Base-by-base conservation (phyloP, 1,140 invertebrate species). In the Theocolax elegans region DNA sequence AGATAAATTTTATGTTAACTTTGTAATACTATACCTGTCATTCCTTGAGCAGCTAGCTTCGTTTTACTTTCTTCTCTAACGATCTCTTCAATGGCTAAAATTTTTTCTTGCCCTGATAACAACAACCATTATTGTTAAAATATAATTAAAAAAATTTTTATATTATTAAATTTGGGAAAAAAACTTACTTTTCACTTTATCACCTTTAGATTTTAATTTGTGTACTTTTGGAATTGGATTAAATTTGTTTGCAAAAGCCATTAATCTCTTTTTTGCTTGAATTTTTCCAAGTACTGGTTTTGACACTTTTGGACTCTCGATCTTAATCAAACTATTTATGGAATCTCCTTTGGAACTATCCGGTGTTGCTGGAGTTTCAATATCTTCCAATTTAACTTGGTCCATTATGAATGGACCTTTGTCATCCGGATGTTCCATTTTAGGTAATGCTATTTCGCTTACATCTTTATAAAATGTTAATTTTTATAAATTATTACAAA, bases 221-320 rank as follows among this genome's bases (percentile, higher is more conserved):
- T 71, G 42, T 49, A 76, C 66, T 76, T 83, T 83, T 19, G 77
- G 66, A 12, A 78, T 53, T 6, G 74, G 65, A 65, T 76, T 79
- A 46, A 83, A 85, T 53, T 84, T 85, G 71, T 83, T 85, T 1
- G 82, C 84, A 75, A 86, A 86, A 59, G 85, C 85, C 84, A 86
- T 85, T 25, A 86, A 75, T 44, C 85, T 75, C 59, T 86, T 86
- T 69, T 86, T 86, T 0, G 85, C 85, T 74, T 86, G 83, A 15
- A 81, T 63, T 77, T 83, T 86, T 9, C 85, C 85, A 53, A 86
- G 73, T 0, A 86, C 85, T 12, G 85, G 85, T 65, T 86, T 85
- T 9, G 78, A 71, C 44, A 80, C 56, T 71, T 81, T 85, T 31
- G 81, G 77, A 67, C 79, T 79, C 66, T 83, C 81, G n/a, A 76